Percentiles rank a stretch among this genome's conserved stretches.
Conservation (phyloP, 2,888 invertebrate species). For the Drosophila testacea region DNA sequence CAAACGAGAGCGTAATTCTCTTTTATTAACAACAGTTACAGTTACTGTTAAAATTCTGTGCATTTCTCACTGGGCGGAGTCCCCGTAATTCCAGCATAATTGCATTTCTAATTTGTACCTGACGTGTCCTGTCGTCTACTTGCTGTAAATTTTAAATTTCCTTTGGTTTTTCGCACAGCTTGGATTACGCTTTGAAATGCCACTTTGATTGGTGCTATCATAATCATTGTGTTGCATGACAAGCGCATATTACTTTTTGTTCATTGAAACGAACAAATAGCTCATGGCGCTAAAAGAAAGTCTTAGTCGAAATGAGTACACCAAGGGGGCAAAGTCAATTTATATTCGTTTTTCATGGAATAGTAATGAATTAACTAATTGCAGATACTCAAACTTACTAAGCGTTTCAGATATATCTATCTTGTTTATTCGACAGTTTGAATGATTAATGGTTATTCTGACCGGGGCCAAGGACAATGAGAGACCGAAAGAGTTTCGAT, state of each 20-base stretch:
- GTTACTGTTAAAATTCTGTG: constrained; percentile 6
- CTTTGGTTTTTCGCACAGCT: constrained; percentile 1
- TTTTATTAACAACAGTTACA: constrained; percentile 2
- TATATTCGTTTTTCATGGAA: constrained; percentile 38
- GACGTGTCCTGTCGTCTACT: constrained; percentile 1
- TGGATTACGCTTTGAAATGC: constrained; percentile 20
- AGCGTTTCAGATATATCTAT: constrained; percentile 40
- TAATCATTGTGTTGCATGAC: constrained; percentile 74
- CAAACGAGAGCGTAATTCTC: background rate
- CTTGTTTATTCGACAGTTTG: constrained; percentile 47
- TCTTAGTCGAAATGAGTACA: constrained; percentile 30
- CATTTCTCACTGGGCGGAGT: constrained; percentile 5
- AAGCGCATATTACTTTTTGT: constrained; percentile 62
- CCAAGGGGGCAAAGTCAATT: background rate
- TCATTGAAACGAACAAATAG: constrained; percentile 44
- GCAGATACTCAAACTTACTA: constrained; percentile 41
- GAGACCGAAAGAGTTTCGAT: constrained; percentile 52
- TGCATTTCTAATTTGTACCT: constrained; percentile 14
- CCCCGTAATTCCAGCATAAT: constrained; percentile 8
- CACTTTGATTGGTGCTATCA: constrained; percentile 42
- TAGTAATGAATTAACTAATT: constrained; percentile 65
- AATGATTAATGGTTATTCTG: constrained; percentile 48
- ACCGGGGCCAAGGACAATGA: constrained; percentile 40
- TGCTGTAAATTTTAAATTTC: constrained; percentile 16
- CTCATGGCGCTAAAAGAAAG: constrained; percentile 6